These are phyloP conservation scores for Eurois occulta DNA, from an alignment of 2,888 invertebrate species.

Conservation along the genomic window DNA sequence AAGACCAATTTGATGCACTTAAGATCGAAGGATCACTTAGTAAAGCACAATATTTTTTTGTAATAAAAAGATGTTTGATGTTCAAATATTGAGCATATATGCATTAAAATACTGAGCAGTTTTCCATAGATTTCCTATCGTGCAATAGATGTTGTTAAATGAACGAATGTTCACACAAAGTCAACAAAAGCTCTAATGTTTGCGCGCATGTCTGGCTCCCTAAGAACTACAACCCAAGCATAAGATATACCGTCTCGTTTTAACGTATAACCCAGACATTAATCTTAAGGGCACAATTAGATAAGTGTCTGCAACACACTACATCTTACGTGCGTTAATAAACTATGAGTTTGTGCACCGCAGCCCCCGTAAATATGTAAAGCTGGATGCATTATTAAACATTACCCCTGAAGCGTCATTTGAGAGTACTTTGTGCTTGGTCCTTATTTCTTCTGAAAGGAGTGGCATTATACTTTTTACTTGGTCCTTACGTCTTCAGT, in stretches of 20 bases:
- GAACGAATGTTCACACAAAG: neutral
- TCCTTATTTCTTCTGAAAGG: slow-evolving; percentile 21
- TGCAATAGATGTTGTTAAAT: neutral
- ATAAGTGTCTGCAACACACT: slow-evolving; percentile 59
- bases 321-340: slow-evolving; percentile 79
- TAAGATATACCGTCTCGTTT: slow-evolving; percentile 31
- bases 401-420: slow-evolving; percentile 74
- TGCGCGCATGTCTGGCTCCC: slow-evolving; percentile 23
- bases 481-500: neutral
- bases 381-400: slow-evolving; percentile 85
- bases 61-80: neutral
- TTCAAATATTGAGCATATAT: neutral
- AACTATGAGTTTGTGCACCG: slow-evolving; percentile 78
- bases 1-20: neutral
- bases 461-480: slow-evolving; percentile 4
- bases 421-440: slow-evolving; percentile 49
- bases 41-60: neutral
- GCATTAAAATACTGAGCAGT: neutral
- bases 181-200: slow-evolving; percentile 2
- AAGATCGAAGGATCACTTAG: neutral
- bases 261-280: slow-evolving; percentile 49
- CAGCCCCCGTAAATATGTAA: slow-evolving; percentile 79
- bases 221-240: neutral
- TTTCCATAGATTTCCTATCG: neutral
- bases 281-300: slow-evolving; percentile 62